Base-by-base conservation (phyloP, 2,888 invertebrate species). In the Mallateleia sp. region DNA sequence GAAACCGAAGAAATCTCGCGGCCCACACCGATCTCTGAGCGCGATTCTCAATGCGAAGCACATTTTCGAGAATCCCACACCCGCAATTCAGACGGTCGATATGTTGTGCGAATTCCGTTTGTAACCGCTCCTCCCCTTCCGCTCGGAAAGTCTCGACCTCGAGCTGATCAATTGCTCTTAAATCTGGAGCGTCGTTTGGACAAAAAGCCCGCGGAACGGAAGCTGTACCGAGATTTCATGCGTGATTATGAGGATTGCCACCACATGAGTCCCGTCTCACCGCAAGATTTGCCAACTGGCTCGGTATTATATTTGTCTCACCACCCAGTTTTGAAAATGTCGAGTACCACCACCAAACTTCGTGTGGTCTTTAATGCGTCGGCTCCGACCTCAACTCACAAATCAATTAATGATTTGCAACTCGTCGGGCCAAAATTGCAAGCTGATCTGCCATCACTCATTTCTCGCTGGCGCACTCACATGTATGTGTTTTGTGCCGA, bases 381-480 rank as follows among this genome's bases (percentile, higher is more conserved):
- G 9, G 38, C 71, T 1, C 18, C 54, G 6, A 72, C 82, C 1
- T n/a, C 64, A 0, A 66, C 50, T n/a, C 54, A 77, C 1, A 25
- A 15, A 14, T 80, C 86, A 0, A n/a, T 88, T 2, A 86, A 88
- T 50, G 82, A 85, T 11, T 34, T 38, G 0, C 64, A 84, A 6
- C 11, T 47, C 8, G 28, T 69, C 15, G 86, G 86, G 0, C 88
- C 84, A 0, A 88, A 79, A 34, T 34, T 87, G 3, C 78, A 79
- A 34, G 1, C 2, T 1, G 78, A 84, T 11, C n/a, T 87, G 1
- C 22, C n/a, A n/a, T n/a, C n/a, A n/a, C n/a, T n/a, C n/a, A n/a
- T n/a, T n/a, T n/a, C n/a, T n/a, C n/a, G n/a, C 71, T 84, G 74
- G 45, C 66, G 80, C 7, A 3, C 34, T 0, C 34, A 60, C 20